phyloP scores from a whole-genome alignment of 2,113 vertebrate genomes.

The Labrus mixtus region DNA sequence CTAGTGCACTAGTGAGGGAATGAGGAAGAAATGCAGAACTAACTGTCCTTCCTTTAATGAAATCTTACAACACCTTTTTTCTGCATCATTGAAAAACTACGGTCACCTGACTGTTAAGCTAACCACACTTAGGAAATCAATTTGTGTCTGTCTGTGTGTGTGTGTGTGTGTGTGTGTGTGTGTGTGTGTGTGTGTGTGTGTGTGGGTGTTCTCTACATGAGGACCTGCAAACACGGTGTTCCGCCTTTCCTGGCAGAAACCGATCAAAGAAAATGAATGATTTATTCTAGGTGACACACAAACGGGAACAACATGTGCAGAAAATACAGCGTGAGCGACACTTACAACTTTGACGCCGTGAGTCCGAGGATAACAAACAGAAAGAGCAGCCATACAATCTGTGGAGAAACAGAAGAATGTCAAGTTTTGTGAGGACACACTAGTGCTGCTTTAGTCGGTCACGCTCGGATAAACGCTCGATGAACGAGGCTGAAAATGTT shows the following conservation, averaged over 20 bases:
- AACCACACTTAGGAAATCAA: not conserved
- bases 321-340: slow-evolving; percentile 7
- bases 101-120: slow-evolving; percentile 49
- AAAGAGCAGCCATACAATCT: slow-evolving; percentile 77
- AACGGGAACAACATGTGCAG: not conserved
- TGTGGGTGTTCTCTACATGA: not conserved
- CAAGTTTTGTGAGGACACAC: slow-evolving; percentile 2
- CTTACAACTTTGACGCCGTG: slow-evolving; percentile 80
- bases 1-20: not conserved
- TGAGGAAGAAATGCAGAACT: slow-evolving; percentile 32
- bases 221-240: not conserved
- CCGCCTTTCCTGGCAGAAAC: not conserved
- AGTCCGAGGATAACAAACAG: slow-evolving; percentile 78
- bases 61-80: slow-evolving; percentile 18
- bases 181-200: not conserved
- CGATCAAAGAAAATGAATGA: not conserved
- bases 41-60: slow-evolving; percentile 24
- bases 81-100: not conserved
- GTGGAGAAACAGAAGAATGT: slow-evolving; percentile 43
- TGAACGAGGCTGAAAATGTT: not conserved
- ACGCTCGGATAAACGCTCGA: not conserved
- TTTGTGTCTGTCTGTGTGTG: not conserved
- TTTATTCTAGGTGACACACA: not conserved
- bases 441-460: not conserved
- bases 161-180: not conserved